phyloP scores from a whole-genome alignment of 2,797 vertebrate species.

The Rhinichthys osculus region DNA sequence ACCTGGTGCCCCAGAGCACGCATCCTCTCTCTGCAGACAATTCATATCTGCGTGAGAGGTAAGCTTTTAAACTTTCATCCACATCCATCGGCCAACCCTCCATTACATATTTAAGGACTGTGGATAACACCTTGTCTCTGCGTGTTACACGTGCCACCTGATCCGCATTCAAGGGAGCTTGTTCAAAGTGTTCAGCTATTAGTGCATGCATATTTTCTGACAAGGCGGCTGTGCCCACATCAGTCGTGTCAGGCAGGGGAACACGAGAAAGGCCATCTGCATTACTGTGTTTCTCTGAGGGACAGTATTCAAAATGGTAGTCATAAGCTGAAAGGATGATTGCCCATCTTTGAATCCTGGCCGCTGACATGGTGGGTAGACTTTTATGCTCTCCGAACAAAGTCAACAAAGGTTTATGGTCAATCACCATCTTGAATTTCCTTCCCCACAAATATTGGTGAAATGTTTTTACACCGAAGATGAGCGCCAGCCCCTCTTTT shows the following conservation, averaged over 20 bases:
- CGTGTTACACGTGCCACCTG: slow-evolving; percentile 14
- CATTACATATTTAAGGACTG: slow-evolving; percentile 45
- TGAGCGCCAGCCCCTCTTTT: not conserved
- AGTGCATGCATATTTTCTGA: slow-evolving; percentile 30
- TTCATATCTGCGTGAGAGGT: too few relatives aligned
- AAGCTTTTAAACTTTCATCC: too few relatives aligned
- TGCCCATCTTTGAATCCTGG: slow-evolving; percentile 44
- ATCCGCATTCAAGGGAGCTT: slow-evolving; percentile 21
- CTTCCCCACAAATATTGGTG: not conserved
- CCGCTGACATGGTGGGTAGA: slow-evolving; percentile 21
- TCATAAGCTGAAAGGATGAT: slow-evolving; percentile 53
- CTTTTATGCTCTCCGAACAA: slow-evolving; percentile 9
- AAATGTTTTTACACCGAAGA: not conserved
- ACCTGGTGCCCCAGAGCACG: slow-evolving; percentile 47
- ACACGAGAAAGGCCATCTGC: slow-evolving; percentile 36
- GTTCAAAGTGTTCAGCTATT: slow-evolving; percentile 32
- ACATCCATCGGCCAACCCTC: slow-evolving; percentile 34
- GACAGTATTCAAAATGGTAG: slow-evolving; percentile 44
- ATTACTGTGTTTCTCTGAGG: slow-evolving; percentile 47
- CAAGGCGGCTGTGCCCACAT: slow-evolving; percentile 10
- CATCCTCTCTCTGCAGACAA: slow-evolving; percentile 28
- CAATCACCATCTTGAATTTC: slow-evolving; percentile 46
- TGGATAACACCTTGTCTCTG: slow-evolving; percentile 19
- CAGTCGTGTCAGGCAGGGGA: slow-evolving; percentile 37
- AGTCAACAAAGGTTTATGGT: too few relatives aligned